These are phyloP conservation scores for Ectemnius continuus DNA, from an alignment of 2,888 invertebrate genomes.

Conservation along the genomic window DNA sequence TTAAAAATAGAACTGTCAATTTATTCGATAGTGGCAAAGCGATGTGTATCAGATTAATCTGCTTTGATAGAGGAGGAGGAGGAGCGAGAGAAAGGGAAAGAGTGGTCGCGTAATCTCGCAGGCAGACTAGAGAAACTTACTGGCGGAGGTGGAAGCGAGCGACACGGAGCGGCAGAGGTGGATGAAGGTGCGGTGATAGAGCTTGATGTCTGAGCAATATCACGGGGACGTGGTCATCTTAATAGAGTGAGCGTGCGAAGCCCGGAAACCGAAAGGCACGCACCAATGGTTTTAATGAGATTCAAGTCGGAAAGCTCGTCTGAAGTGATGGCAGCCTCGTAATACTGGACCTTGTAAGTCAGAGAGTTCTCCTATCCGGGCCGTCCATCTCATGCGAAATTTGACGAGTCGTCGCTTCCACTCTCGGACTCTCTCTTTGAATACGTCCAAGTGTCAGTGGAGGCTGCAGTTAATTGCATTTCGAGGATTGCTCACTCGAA, in stretches of 20 bases:
- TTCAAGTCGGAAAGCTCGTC: slow-evolving; percentile 69
- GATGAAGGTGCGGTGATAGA: slow-evolving; percentile 51
- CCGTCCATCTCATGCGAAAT: slow-evolving; percentile 14
- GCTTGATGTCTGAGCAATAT: slow-evolving; percentile 73
- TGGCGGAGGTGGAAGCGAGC: slow-evolving; percentile 25
- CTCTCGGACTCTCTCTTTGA: no score
- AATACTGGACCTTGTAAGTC: slow-evolving; percentile 41
- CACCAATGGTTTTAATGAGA: slow-evolving; percentile 77
- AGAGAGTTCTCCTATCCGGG: slow-evolving; percentile 24
- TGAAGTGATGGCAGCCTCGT: slow-evolving; percentile 59
- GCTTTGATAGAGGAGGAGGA: neutral
- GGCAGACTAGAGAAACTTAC: slow-evolving; percentile 27
- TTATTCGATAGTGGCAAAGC: no score
- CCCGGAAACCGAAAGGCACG: slow-evolving; percentile 71
- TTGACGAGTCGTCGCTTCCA: neutral
- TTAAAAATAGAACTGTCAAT: no score
- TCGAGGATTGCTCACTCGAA: neutral
- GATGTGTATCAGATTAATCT: neutral
- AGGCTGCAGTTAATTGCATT: no score
- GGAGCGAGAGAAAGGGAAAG: neutral
- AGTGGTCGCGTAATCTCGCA: slow-evolving; percentile 12
- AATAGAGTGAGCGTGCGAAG: slow-evolving; percentile 72
- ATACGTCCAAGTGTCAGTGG: no score
- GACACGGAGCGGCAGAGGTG: slow-evolving; percentile 1
- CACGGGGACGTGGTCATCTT: slow-evolving; percentile 77